phyloP scores from a whole-genome alignment of 2,888 invertebrate species.

The Protophormia terraenovae region DNA sequence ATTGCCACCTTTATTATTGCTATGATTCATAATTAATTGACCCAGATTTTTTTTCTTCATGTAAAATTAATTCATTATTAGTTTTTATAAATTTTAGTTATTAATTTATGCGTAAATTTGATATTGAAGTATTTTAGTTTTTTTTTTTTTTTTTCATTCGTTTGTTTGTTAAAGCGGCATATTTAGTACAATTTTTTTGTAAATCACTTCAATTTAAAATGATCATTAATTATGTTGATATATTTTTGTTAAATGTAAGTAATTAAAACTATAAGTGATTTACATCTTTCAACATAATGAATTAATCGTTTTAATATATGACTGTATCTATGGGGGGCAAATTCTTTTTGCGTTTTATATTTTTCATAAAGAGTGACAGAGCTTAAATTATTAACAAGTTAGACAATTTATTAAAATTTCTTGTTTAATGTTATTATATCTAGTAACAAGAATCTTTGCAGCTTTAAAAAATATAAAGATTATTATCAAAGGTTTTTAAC shows the following conservation, averaged over 20 bases:
- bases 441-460: no score
- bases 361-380: background rate
- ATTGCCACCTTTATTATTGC: slow-evolving; percentile 8
- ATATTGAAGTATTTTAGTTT: slow-evolving; percentile 21
- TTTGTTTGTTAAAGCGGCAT: slow-evolving; percentile 10
- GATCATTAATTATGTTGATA: slow-evolving; percentile 45
- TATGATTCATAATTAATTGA: slow-evolving; percentile 61
- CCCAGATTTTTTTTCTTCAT: slow-evolving; percentile 46
- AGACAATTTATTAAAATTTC: background rate
- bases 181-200: slow-evolving; percentile 27
- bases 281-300: background rate
- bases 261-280: slow-evolving; percentile 8
- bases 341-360: background rate
- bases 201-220: slow-evolving; percentile 37
- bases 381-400: background rate
- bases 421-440: no score
- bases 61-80: slow-evolving; percentile 31
- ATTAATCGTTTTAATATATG: background rate
- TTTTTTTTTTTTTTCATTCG: slow-evolving; percentile 2
- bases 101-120: slow-evolving; percentile 47
- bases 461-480: no score
- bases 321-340: background rate
- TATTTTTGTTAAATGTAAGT: background rate
- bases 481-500: no score
- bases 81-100: slow-evolving; percentile 27